Evolutionary conservation across 2,888 invertebrate species (phyloP), one percentile per base, ranked within the genome.

Genomic region (Cremastinae sp.): DNA sequence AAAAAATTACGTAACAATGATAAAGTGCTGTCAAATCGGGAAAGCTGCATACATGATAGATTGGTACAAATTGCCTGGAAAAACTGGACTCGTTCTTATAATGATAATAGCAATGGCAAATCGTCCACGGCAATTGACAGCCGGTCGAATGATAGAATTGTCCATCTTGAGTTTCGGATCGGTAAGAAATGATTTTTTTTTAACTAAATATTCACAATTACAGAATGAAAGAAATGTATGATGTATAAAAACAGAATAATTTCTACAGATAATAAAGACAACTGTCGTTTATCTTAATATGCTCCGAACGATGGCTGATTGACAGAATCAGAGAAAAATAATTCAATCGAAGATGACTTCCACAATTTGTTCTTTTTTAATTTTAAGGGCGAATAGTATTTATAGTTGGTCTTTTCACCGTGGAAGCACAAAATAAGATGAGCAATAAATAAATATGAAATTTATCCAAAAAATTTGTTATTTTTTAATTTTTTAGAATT

Each of bases 31-130:
- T 10, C 41, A 75, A 10, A 28, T 80, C 14, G 78, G 78, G 7
- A 55, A 53, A 20, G 66, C 73, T 5, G 65, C 78, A 4, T 78
- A 62, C 9, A 71, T 66, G 61, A 75, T 79, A 2, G 74, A 80
- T 0, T 83, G 81, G 82, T 74, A 81, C 59, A 65, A 41, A 58
- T 56, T 82, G 22, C 73, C 82, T 3, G 16, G 59, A 1, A 51
- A 51, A 56, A 78, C 66, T 16, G 77, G 70, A 0, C 61, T 55
- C 7, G 53, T 58, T 0, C 14, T 82, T 3, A 49, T 73, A 18
- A 37, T 82, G 16, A 69, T 80, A 3, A 78, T 83, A 10, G 64
- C 56, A 0, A 74, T 77, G 53, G 73, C 81, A 0, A 59, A 74
- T 41, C 18, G 8, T 49, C 75, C 80, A 0, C 5, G 55, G 2